Percentiles rank a stretch among this genome's conserved stretches.
phyloP scores from a whole-genome alignment of 2,797 vertebrate genomes.

The Xerus rutilus region DNA sequence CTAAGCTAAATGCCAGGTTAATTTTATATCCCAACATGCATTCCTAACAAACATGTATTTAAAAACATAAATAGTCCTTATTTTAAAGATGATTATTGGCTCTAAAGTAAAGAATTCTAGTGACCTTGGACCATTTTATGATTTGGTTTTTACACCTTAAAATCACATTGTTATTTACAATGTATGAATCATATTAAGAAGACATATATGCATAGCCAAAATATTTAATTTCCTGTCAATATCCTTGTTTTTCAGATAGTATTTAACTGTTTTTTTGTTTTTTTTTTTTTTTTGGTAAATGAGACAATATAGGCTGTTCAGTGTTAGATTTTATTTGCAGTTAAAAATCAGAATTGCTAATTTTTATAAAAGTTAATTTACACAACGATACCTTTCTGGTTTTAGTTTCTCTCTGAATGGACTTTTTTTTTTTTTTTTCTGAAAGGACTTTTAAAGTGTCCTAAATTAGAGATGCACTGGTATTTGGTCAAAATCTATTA shows the following conservation, averaged over 20 bases:
- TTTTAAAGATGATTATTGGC: slow-evolving; percentile 34
- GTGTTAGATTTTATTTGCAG: slow-evolving; percentile 45
- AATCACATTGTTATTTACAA: slow-evolving; percentile 46
- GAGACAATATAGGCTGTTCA: slow-evolving; percentile 12
- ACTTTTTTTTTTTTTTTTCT: slow-evolving; percentile 3
- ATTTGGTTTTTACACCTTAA: slow-evolving; percentile 47
- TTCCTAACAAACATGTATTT: not conserved
- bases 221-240: slow-evolving; percentile 22
- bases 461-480: not conserved
- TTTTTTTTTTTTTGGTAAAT: not conserved
- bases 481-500: not conserved
- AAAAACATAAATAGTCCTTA: slow-evolving; percentile 44
- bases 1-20: slow-evolving; percentile 25
- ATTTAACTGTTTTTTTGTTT: not conserved
- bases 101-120: not conserved
- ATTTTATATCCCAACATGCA: not conserved
- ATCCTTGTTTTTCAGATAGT: not conserved
- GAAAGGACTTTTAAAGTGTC: not conserved
- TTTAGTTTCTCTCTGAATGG: not conserved
- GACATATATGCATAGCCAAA: not conserved
- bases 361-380: slow-evolving; percentile 63
- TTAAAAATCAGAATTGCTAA: not conserved
- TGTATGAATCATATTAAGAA: slow-evolving; percentile 24
- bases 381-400: not conserved
- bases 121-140: not conserved